Base-by-base conservation (phyloP, 2,888 invertebrate species). In the Sussaba pulchella region DNA sequence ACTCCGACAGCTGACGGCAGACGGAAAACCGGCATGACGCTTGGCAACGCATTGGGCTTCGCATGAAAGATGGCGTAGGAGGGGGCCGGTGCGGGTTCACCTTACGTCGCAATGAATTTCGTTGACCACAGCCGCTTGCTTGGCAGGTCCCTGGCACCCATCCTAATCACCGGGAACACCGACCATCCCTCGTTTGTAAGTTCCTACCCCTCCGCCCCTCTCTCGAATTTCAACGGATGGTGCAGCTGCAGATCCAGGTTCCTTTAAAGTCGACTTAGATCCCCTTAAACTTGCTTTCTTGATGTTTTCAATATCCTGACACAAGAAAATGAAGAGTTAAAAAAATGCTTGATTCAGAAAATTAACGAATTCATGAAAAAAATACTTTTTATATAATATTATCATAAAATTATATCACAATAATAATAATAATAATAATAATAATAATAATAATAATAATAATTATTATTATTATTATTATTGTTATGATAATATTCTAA, bases 131-230 rank as follows among this genome's bases (percentile, higher is more conserved):
- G 9, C 54, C 14, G 31, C 2, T 14, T 31, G 64, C 43, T 54
- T 66, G 54, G 52, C 57, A 57, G 64, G 31, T 57, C 70, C 41
- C 52, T 74, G 78, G 78, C 74, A 74, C 21, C 54, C 67, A 69
- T 79, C 69, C 73, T 74, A 73, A 73, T 74, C 63, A 69, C 66
- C 61, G 21, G 64, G 69, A 74, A 73, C 59, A 69, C 31, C 63
- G 73, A 69, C 41, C 43, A 19, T 67, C 72, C n/a, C 41, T 45
- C 17, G 45, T 21, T 52, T 52, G 41, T 64, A 71, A 64, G 4
- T 6, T 6, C 31, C 31, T 6, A 2, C 36, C 26, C 17, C 50
- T 52, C n/a, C 26, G 17, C 36, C 14, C 9, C 24, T 31, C 31
- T 31, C 31, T 31, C 24, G 19, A 52, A 54, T 14, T 47, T 66